These are phyloP conservation scores for Hyperoodon ampullatus DNA, from an alignment of 2,113 vertebrate species.

Conservation along the genomic window DNA sequence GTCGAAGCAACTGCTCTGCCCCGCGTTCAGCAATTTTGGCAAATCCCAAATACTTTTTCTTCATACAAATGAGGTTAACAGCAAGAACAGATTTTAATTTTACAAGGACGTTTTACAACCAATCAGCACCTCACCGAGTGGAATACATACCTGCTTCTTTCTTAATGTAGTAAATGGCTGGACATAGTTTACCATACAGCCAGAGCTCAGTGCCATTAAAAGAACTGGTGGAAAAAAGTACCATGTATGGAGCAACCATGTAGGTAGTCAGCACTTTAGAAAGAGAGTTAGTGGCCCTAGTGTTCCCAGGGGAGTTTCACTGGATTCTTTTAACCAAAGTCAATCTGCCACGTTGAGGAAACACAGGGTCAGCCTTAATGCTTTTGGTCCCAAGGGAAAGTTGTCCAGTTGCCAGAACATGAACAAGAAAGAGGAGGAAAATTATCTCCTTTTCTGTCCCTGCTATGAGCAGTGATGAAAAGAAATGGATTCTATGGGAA, in stretches of 20 bases:
- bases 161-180: slow-evolving; percentile 61
- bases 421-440: neutral
- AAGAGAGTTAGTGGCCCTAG: neutral
- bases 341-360: slow-evolving; percentile 55
- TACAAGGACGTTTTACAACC: slow-evolving; percentile 72
- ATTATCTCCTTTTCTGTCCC: slow-evolving; percentile 24
- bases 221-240: neutral
- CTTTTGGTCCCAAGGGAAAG: slow-evolving; percentile 68
- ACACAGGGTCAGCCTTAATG: slow-evolving; percentile 49
- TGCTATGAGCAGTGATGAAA: neutral
- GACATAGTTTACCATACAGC: slow-evolving; percentile 51
- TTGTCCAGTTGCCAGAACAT: slow-evolving; percentile 58
- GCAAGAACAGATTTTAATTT: slow-evolving; percentile 73
- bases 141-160: slow-evolving; percentile 66
- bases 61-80: slow-evolving; percentile 63
- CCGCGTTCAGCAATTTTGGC: neutral
- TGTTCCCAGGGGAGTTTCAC: slow-evolving; percentile 16
- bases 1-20: slow-evolving; percentile 1
- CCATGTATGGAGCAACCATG: neutral
- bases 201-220: neutral
- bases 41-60: slow-evolving; percentile 59
- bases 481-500: neutral
- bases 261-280: neutral
- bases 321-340: slow-evolving; percentile 51
- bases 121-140: slow-evolving; percentile 68